Base-by-base conservation (phyloP, 2,888 invertebrate species). In the Xestia sexstrigata region DNA sequence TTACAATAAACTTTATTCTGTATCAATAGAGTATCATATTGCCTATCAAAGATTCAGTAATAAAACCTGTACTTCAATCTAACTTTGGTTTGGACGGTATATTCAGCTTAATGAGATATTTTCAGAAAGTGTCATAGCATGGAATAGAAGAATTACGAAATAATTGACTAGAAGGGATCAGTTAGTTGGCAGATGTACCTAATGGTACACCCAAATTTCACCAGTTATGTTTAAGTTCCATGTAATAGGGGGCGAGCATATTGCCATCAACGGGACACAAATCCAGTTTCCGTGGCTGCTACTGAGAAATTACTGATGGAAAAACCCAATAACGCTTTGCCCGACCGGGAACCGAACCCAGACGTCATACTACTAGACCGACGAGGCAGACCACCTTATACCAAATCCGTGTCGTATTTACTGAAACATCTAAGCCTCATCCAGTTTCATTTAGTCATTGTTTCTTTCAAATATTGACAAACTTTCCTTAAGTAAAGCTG, bases 91-190 rank as follows among this genome's bases (percentile, higher is more conserved):
- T 90, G 93, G 93, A 91, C 92, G 92, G 87, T 83, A 67, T 91
- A 90, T 92, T 90, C 90, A 82, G 88, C 87, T 93, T 94, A 95
- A 95, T 95, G 93, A 94, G 95, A 94, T 94, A 93, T 94, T 94
- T 93, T 88, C 90, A 86, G 90, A 92, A 89, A 91, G 85, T 88
- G 87, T 75, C 81, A 73, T 58, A 42, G 74, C 78, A 58, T 74
- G 69, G 82, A 87, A 42, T 70, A 68, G 71, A 81, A 79, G 68
- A 35, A 13, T 70, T 73, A 0, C 0, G 6, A 39, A 58, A 42
- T 49, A 15, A 2, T 4, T 60, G 20, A 45, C 60, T 78, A 35
- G 73, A 78, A 58, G 52, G 9, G 35, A n/a, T 30, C 35, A n/a
- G 15, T 52, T 30, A 42, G 15, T 55, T 17, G 17, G 3, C 17